phyloP scores from a whole-genome alignment of 2,888 invertebrate species.

The Oscheius sp. region DNA sequence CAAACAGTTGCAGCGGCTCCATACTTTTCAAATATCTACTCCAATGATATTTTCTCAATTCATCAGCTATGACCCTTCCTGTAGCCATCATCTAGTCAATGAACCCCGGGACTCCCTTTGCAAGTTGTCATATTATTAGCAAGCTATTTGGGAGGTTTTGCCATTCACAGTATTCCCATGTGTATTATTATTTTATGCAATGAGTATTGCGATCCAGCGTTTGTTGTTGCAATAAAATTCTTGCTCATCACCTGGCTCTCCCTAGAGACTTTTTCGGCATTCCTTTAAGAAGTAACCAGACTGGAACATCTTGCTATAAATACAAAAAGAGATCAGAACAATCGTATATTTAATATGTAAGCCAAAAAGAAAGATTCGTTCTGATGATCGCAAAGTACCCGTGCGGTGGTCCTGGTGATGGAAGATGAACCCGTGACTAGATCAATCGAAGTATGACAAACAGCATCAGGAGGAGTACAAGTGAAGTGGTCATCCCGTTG shows the following conservation, averaged over 20 bases:
- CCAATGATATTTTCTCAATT: conserved; percentile 22
- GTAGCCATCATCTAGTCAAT: conserved; percentile 8
- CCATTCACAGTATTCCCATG: conserved; percentile 10
- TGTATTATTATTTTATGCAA: conserved; percentile 26
- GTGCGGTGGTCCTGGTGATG: conserved; percentile 23
- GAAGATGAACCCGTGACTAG: conserved; percentile 22
- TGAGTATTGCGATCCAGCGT: conserved; percentile 6
- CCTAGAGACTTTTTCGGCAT: background rate
- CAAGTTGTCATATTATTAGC: conserved; percentile 14
- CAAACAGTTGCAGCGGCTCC: background rate
- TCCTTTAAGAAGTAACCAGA: background rate
- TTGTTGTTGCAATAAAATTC: conserved; percentile 18
- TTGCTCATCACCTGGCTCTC: conserved; percentile 13
- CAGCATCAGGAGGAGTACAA: conserved; percentile 9
- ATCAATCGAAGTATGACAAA: conserved; percentile 17
- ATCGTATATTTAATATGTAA: conserved; percentile 21
- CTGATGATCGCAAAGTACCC: conserved; percentile 25
- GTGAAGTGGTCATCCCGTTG: background rate
- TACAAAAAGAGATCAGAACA: no score
- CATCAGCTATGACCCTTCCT: conserved; percentile 5
- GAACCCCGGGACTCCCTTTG: background rate
- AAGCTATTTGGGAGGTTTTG: background rate
- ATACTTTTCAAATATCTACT: background rate
- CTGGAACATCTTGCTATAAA: background rate
- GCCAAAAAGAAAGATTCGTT: conserved; percentile 24